Percentiles rank a stretch among this genome's conserved stretches.
phyloP scores from a whole-genome alignment of 2,888 invertebrate species.

The Chirona hameri region DNA sequence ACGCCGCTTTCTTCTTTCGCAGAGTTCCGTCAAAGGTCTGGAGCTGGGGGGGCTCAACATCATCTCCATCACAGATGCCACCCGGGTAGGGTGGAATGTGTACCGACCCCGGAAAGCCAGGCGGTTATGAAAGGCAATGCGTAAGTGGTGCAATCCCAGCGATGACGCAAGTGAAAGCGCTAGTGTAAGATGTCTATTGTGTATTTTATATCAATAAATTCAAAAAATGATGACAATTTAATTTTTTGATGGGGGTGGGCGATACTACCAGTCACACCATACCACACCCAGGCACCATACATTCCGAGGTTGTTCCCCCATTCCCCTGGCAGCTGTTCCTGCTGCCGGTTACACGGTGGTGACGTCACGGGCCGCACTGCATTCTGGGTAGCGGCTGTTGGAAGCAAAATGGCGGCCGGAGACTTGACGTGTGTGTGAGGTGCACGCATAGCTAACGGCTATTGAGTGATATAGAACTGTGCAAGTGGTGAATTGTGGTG shows the following conservation, averaged over 20 bases:
- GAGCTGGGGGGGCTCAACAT: constrained; percentile 87
- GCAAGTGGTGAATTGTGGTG: background rate
- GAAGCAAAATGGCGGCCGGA: constrained; percentile 10
- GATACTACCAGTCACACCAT: too few relatives aligned
- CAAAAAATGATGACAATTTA: background rate
- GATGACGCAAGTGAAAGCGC: background rate
- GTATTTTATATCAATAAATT: background rate
- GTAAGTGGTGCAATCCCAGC: background rate
- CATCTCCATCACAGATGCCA: constrained; percentile 87
- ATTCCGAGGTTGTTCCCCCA: too few relatives aligned
- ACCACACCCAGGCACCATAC: too few relatives aligned
- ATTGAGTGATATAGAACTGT: background rate
- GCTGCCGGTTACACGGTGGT: background rate
- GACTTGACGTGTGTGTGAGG: background rate
- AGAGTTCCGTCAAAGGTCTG: constrained; percentile 90
- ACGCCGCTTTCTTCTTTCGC: constrained; percentile 39
- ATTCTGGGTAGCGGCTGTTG: constrained; percentile 13
- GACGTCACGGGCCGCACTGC: background rate
- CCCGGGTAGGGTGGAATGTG: constrained; percentile 76
- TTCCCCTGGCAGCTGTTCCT: too few relatives aligned
- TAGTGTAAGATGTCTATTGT: background rate
- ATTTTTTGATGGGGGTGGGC: background rate
- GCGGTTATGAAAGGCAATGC: constrained; percentile 60
- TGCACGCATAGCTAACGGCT: background rate
- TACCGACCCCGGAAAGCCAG: constrained; percentile 76